These are phyloP conservation scores for Carcinoscorpius rotundicauda DNA, from an alignment of 1,140 invertebrate species.

Conservation along the genomic window DNA sequence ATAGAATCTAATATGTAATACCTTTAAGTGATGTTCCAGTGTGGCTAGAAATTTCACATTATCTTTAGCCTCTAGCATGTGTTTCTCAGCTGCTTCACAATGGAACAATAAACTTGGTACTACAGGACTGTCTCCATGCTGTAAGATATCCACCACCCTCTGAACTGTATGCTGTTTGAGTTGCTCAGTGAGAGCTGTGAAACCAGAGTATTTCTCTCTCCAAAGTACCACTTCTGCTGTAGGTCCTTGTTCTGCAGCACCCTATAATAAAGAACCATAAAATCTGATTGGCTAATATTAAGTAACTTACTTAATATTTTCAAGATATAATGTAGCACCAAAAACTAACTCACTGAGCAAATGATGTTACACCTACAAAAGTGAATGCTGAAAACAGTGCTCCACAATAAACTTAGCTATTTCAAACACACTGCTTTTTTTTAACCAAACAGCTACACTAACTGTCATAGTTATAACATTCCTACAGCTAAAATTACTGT, in stretches of 20 bases:
- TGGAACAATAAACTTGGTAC: conserved; percentile 40
- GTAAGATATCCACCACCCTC: conserved; percentile 45
- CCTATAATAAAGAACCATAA: conserved; percentile 16
- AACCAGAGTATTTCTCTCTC: conserved; percentile 56
- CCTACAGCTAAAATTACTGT: no score
- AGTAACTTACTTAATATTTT: not conserved
- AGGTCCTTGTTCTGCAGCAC: conserved; percentile 53
- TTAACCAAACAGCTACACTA: no score
- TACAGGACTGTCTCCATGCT: conserved; percentile 37
- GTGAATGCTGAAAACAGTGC: no score
- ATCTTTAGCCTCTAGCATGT: conserved; percentile 63
- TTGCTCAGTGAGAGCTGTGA: conserved; percentile 65
- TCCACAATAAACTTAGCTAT: no score
- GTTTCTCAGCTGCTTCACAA: conserved; percentile 46
- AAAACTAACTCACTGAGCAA: no score
- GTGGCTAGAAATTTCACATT: conserved; percentile 73
- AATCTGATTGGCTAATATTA: not conserved
- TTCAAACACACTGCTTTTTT: no score
- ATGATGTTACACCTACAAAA: no score
- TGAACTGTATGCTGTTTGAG: conserved; percentile 53
- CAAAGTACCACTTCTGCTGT: conserved; percentile 70
- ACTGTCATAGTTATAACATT: no score
- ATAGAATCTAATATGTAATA: conserved; percentile 32
- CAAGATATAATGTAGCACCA: no score
- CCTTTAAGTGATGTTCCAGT: conserved; percentile 62